Base-by-base conservation (phyloP, 1,140 invertebrate genomes). In the Dinoponera quadriceps region DNA sequence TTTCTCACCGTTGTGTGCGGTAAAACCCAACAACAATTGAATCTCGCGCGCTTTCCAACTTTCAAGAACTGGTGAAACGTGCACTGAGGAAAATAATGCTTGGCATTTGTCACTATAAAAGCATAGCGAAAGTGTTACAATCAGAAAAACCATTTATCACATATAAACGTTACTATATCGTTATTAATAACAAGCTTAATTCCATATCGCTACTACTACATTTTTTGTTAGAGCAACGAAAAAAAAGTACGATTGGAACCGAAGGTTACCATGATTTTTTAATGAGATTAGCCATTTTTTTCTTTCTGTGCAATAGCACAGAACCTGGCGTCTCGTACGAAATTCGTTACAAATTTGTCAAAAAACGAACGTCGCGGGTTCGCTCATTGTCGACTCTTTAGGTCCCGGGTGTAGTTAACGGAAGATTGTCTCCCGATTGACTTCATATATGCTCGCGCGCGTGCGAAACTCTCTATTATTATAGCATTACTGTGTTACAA, bases 401-500 rank as follows among this genome's bases (percentile, higher is more conserved):
- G 22, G 65, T 48, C 22, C 22, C 3, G 2, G n/a, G 27, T 55
- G 20, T 14, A 29, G 20, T 16, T 14, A 22, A 78, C 65, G 25
- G 59, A 59, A 20, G 14, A 13, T 16, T 38, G 54, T 57, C 51
- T 71, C 57, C 59, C 65, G 51, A 80, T 80, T 69, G 69, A 80
- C 71, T 57, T 48, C n/a, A 33, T 3, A 5, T 33, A 5, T 33
- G 2, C 5, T 2, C 3, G 18, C 16, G 27, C 59, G 1, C 27
- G 18, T 33, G 25, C 38, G 16, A 22, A 22, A 38, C n/a, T 22
- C 20, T 44, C 75, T 69, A 69, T 80, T 57, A 71, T 71, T 38
- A 16, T 44, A 48, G 29, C 72, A 48, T 68, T 54, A 62, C 48
- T n/a, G 22, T 57, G 55, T 81, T 80, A 75, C 83, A 59, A 49